These are phyloP conservation scores for Bubo blakistoni DNA, from an alignment of 2,113 vertebrate species.

Conservation along the genomic window DNA sequence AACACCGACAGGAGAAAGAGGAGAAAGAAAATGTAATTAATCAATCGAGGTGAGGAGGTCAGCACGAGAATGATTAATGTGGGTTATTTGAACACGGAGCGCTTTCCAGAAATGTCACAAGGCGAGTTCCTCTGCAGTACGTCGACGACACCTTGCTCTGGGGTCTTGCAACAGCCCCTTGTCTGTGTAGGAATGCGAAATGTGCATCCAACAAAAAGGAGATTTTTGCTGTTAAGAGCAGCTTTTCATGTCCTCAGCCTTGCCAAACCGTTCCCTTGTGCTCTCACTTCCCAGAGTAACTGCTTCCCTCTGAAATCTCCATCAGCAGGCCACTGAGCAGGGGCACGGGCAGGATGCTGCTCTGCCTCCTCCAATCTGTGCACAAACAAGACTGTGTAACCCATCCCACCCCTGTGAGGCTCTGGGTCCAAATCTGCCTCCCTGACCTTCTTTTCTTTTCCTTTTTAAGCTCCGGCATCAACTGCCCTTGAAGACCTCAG, in stretches of 20 bases:
- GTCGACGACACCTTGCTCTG: not conserved
- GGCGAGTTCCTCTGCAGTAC: not conserved
- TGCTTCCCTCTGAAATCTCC: not conserved
- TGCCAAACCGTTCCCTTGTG: not conserved
- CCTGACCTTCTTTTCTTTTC: not conserved
- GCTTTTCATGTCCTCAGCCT: not conserved
- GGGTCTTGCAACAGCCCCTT: not conserved
- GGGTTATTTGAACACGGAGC: constrained; percentile 47
- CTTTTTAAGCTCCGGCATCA: not conserved
- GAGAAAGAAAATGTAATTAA: constrained; percentile 65
- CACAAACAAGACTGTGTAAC: not conserved
- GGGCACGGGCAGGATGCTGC: not conserved
- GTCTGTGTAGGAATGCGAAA: not conserved
- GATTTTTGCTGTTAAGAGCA: not conserved
- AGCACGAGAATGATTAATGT: constrained; percentile 63
- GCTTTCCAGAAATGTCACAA: constrained; percentile 61
- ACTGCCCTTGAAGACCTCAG: not conserved
- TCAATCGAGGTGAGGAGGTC: constrained; percentile 56
- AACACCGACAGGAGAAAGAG: constrained; percentile 29
- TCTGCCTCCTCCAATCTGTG: not conserved
- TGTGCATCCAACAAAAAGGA: not conserved
- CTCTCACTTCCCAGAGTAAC: not conserved
- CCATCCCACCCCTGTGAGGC: not conserved
- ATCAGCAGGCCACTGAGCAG: not conserved
- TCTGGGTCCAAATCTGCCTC: not conserved